Conservation (phyloP, 92 coral and sea anemone species). For the Plumapathes pennacea region DNA sequence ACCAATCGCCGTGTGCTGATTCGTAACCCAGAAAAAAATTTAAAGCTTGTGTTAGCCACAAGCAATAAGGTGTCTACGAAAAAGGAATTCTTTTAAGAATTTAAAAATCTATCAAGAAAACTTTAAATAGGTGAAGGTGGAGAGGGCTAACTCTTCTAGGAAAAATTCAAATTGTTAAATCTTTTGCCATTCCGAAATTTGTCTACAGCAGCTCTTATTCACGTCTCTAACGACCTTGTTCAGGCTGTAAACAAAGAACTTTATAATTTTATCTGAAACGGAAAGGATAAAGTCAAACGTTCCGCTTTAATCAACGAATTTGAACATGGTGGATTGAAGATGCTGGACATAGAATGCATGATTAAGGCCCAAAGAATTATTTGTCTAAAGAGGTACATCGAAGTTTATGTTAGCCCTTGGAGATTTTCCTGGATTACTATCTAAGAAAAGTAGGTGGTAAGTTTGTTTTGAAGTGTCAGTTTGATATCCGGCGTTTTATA, state of each 20-base stretch:
- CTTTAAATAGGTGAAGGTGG: neutral
- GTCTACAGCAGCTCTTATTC: constrained; percentile 13
- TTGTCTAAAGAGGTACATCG: constrained; percentile 21
- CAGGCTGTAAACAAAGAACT: constrained; percentile 4
- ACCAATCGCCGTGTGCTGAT: no score
- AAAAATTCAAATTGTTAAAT: constrained; percentile 20
- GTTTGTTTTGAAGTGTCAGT: constrained; percentile 30
- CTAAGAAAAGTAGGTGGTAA: constrained; percentile 29
- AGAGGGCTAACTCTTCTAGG: constrained; percentile 4
- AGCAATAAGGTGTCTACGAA: no score
- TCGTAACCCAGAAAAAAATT: no score
- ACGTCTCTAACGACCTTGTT: constrained; percentile 10
- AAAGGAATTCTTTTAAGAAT: no score
- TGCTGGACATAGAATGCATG: constrained; percentile 32
- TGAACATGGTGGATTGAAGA: constrained; percentile 34
- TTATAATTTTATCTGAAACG: constrained; percentile 41
- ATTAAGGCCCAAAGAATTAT: constrained; percentile 12
- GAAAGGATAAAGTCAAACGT: constrained; percentile 45
- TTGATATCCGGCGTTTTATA: constrained; percentile 2
- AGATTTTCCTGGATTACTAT: constrained; percentile 15
- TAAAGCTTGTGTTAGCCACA: no score
- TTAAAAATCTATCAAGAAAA: no score
- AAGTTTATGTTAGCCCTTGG: constrained; percentile 22
- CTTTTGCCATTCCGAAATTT: constrained; percentile 20
- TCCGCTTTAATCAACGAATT: constrained; percentile 14